phyloP scores from a whole-genome alignment of 1,140 invertebrate genomes.

The Littorina saxatilis region DNA sequence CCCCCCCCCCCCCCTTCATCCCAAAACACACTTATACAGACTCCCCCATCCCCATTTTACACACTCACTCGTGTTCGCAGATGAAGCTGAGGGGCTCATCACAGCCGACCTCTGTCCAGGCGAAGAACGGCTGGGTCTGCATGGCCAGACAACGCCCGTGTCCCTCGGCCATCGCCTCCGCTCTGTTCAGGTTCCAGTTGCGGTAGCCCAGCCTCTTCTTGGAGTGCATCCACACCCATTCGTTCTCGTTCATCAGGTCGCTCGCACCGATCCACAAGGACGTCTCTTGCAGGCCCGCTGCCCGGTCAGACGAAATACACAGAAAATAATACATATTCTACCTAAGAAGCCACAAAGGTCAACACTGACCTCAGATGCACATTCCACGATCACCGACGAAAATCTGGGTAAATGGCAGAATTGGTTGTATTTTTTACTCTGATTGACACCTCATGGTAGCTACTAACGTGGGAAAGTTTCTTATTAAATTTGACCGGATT shows the following conservation, averaged over 20 bases:
- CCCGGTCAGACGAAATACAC: neutral
- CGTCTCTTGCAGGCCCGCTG: slow-evolving; percentile 1
- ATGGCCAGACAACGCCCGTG: slow-evolving; percentile 37
- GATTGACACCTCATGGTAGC: too few relatives aligned
- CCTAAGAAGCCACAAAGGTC: too few relatives aligned
- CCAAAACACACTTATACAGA: neutral
- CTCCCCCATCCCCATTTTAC: neutral
- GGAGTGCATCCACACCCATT: slow-evolving; percentile 40
- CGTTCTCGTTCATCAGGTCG: slow-evolving; percentile 35
- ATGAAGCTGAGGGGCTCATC: slow-evolving; percentile 22
- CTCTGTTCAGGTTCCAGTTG: slow-evolving; percentile 34
- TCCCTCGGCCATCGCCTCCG: slow-evolving; percentile 18
- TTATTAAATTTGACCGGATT: too few relatives aligned
- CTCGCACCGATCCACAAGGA: slow-evolving; percentile 34
- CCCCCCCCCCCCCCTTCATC: too few relatives aligned
- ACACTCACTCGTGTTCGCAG: slow-evolving; percentile 38
- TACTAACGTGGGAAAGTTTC: too few relatives aligned
- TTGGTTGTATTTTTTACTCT: too few relatives aligned
- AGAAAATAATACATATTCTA: too few relatives aligned
- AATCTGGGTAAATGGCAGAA: too few relatives aligned
- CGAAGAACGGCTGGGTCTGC: slow-evolving; percentile 21
- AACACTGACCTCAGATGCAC: too few relatives aligned
- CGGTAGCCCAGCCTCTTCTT: slow-evolving; percentile 27
- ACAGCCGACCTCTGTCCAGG: slow-evolving; percentile 22
- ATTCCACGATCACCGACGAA: neutral